Evolutionary conservation across 64 coral and sea anemone genomes (phyloP), one percentile per base, ranked within the genome.

Genomic region (Stichodactyla mertensii): DNA sequence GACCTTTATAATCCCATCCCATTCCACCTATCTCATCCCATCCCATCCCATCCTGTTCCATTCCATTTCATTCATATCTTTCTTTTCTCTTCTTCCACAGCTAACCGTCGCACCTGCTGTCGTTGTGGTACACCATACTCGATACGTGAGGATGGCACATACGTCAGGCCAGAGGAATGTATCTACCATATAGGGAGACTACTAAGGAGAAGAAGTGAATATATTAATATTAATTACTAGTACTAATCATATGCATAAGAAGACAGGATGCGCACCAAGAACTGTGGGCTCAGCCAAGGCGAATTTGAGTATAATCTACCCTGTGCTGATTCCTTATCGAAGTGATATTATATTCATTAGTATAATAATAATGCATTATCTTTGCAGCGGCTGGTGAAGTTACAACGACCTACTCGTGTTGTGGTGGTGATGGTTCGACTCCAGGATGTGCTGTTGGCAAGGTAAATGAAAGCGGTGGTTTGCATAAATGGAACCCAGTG

Each of bases 361-460:
- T 26, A 26, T 74, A 74, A 74, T 74, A 31, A n/a, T 74, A 74
- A 11, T 74, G 22, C 14, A 31, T 74, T 31, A 74, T 74, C 71
- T 71, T 90, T 58, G 57, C 86, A 82, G 81, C 71, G 52, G 91
- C 86, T 55, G 97, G 97, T 10, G 93, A 99, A 80, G 74, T 92
- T 52, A 84, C 86, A 22, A 89, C 92, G n/a, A 92, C 86, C 45
- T 99, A 92, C 83, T 88, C 93, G 6, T 99, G 97, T 71, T 99
- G 97, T 82, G 92, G 94, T 89, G 97, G 97, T n/a, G 97, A 99
- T 77, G 93, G 88, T 62, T 93, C 92, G 53, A 95, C 87, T 82
- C 93, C 82, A 56, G 97, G 97, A 13, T 99, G 97, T 85, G 94
- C 90, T 91, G 88, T 99, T 13, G 87, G 88, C 15, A 94, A 98